A percentile compares a stretch with the other conserved stretches of the same genome.
These are phyloP conservation scores for Brachionus calyciflorus DNA, from an alignment of 1,140 invertebrate species.

Conservation along the genomic window DNA sequence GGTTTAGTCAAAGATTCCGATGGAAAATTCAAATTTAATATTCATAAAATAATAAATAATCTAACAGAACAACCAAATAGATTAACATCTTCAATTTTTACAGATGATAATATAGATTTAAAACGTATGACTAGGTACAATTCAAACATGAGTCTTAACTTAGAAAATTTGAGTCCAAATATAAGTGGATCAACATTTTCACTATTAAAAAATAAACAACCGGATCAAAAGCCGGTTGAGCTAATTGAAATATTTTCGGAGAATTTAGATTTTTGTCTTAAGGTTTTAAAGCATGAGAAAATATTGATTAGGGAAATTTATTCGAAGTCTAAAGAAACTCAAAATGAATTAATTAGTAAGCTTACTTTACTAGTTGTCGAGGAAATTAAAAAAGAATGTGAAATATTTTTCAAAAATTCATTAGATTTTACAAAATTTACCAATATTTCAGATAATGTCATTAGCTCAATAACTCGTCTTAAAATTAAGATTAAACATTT, in stretches of 20 bases:
- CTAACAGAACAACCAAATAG: background rate
- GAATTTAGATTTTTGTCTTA: slow-evolving; percentile 42
- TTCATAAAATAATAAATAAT: background rate
- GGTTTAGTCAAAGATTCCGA: background rate
- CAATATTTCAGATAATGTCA: slow-evolving; percentile 14
- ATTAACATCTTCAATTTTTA: background rate
- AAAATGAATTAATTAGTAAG: slow-evolving; percentile 10
- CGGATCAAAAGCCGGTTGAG: background rate
- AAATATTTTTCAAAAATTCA: slow-evolving; percentile 24
- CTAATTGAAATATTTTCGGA: slow-evolving; percentile 8
- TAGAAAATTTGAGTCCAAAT: slow-evolving; percentile 5
- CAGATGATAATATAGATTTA: background rate
- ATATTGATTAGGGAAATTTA: slow-evolving; percentile 20
- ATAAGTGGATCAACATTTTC: background rate
- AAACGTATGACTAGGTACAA: background rate
- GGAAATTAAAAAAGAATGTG: slow-evolving; percentile 19
- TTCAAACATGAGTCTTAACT: background rate
- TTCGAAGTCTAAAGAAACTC: background rate
- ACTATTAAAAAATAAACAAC: background rate
- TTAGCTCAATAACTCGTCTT: slow-evolving; percentile 9
- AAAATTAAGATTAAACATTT: slow-evolving; percentile 26
- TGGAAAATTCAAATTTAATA: slow-evolving; percentile 1
- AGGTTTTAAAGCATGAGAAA: slow-evolving; percentile 26
- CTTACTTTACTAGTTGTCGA: slow-evolving; percentile 18
- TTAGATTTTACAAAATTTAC: slow-evolving; percentile 26